phyloP scores from a whole-genome alignment of 92 coral and sea anemone species.

The Umimayanthus chanpuru region DNA sequence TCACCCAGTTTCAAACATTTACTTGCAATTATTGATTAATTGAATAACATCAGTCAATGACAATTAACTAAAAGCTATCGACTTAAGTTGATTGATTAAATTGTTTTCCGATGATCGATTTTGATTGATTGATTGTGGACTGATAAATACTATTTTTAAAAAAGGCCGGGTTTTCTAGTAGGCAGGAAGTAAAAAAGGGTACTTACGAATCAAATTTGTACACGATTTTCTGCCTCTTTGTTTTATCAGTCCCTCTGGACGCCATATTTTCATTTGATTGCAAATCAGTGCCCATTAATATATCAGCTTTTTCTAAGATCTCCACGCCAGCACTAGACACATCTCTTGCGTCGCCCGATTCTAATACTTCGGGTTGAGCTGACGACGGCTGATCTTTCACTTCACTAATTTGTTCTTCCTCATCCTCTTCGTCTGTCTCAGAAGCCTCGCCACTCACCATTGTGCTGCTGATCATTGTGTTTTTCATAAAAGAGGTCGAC shows the following conservation, averaged over 20 bases:
- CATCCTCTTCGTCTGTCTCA: conserved; percentile 92
- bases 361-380: conserved; percentile 20
- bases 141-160: too few species aligned
- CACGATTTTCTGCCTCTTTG: conserved; percentile 72
- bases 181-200: not conserved
- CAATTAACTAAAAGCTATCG: too few species aligned
- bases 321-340: conserved; percentile 2
- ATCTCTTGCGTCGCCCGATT: conserved; percentile 14
- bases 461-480: conserved; percentile 83
- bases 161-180: too few species aligned
- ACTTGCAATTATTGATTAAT: too few species aligned
- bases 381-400: conserved; percentile 38
- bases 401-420: conserved; percentile 45
- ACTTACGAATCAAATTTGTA: conserved; percentile 92
- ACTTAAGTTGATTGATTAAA: too few species aligned
- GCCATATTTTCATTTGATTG: conserved; percentile 16
- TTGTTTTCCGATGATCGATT: not conserved
- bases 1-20: too few species aligned
- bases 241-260: conserved; percentile 45
- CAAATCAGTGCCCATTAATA: not conserved
- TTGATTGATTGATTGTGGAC: too few species aligned
- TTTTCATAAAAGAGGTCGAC: conserved; percentile 76
- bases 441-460: conserved; percentile 96
- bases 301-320: conserved; percentile 39
- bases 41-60: too few species aligned